phyloP scores from a whole-genome alignment of 2,888 invertebrate genomes.

The Antheraea yamamai region DNA sequence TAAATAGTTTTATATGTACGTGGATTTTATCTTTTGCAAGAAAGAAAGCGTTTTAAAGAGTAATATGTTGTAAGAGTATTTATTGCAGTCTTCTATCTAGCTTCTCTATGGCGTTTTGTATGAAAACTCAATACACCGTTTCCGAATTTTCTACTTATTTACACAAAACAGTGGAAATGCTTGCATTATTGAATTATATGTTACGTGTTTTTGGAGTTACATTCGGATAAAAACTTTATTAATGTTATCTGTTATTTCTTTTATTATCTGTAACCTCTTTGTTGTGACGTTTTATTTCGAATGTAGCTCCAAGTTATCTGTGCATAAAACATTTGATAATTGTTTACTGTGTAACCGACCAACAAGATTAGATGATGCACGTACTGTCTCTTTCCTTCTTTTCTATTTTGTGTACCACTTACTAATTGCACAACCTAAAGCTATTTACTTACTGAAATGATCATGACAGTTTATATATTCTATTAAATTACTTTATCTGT shows the following conservation, averaged over 20 bases:
- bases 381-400: constrained; percentile 49
- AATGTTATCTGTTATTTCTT: neutral
- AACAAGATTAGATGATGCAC: constrained; percentile 75
- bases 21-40: constrained; percentile 20
- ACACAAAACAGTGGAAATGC: constrained; percentile 56
- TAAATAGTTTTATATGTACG: neutral
- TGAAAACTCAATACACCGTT: constrained; percentile 53
- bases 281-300: neutral
- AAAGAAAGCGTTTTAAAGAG: constrained; percentile 50
- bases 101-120: constrained; percentile 57
- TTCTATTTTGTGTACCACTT: constrained; percentile 30
- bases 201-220: constrained; percentile 53
- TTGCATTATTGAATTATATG: constrained; percentile 63
- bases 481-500: neutral
- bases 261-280: neutral
- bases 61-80: constrained; percentile 47
- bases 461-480: constrained; percentile 22
- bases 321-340: constrained; percentile 54
- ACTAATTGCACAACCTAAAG: constrained; percentile 51
- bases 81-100: constrained; percentile 62
- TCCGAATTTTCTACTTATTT: constrained; percentile 52
- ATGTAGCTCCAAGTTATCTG: constrained; percentile 36
- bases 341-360: constrained; percentile 72
- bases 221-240: constrained; percentile 31
- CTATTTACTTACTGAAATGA: constrained; percentile 51